Base-by-base conservation (phyloP, 1,140 invertebrate genomes). In the Philopotamus ludificatus region DNA sequence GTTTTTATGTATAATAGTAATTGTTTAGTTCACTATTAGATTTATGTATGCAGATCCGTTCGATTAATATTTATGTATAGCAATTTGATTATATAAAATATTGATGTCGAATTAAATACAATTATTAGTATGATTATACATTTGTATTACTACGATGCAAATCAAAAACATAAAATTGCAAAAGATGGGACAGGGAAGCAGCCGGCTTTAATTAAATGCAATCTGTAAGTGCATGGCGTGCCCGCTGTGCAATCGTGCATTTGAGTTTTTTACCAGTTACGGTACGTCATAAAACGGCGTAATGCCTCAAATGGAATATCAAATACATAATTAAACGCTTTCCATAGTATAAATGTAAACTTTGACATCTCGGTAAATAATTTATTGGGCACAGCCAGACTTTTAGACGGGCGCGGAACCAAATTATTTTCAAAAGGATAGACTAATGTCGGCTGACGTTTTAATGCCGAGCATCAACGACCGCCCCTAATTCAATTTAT, bases 251-350 rank as follows among this genome's bases (percentile, higher is more conserved):
- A 60, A 60, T 45, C 57, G 57, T 21, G 51, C 57, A 47, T 47
- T 47, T 47, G 22, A 23, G 57, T 25, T 39, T 18, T 60, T 41
- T 47, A 28, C 55, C 55, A 58, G 53, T 57, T 57, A 58, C 55
- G 12, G 53, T 21, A 12, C 51, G 22, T 54, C 22, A 23, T 23
- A 58, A 60, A 60, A 20, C 22, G 41, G n/a, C 44, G 42, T 28
- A 60, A 60, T 23, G 42, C 41, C 42, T 60, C 57, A 60, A 60
- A 60, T 60, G 57, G 57, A 60, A 60, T 60, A 60, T 60, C 42
- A 44, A 60, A 60, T 60, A 42, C 42, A 60, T 42, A 60, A 60
- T 60, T 60, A 60, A 60, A 60, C 57, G 57, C 44, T 60, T 60
- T 60, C 28, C 41, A 57, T 57, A 57, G 54, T 57, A 57, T 28